These are phyloP conservation scores for Cataglyphis cursor DNA, from an alignment of 2,888 invertebrate genomes.

Conservation along the genomic window DNA sequence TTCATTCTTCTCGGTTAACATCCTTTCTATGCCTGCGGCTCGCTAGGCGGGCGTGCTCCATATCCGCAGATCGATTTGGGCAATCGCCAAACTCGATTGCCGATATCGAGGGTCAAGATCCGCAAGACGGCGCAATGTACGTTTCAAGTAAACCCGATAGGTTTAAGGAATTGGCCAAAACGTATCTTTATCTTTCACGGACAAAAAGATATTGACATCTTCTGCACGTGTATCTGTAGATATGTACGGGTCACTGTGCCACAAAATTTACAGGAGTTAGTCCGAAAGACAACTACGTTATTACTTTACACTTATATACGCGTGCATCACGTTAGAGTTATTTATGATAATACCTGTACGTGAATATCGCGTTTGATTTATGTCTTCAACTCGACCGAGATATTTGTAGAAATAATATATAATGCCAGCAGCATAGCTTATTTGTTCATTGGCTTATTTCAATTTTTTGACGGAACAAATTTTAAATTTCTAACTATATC, in stretches of 20 bases:
- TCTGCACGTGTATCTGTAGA: slow-evolving; percentile 15
- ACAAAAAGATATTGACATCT: background rate
- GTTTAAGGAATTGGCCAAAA: slow-evolving; percentile 55
- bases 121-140: slow-evolving; percentile 61
- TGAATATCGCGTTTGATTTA: slow-evolving; percentile 16
- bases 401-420: slow-evolving; percentile 10
- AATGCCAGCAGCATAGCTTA: background rate
- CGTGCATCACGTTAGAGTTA: slow-evolving; percentile 17
- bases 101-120: slow-evolving; percentile 74
- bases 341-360: slow-evolving; percentile 4
- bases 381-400: background rate
- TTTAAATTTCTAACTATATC: background rate
- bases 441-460: background rate
- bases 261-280: slow-evolving; percentile 24
- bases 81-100: slow-evolving; percentile 79
- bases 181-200: background rate
- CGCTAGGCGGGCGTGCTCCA: slow-evolving; percentile 62
- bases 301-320: background rate
- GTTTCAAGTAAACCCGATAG: slow-evolving; percentile 55
- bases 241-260: slow-evolving; percentile 10
- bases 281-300: slow-evolving; percentile 2
- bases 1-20: slow-evolving; percentile 65
- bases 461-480: background rate
- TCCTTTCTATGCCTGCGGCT: slow-evolving; percentile 61
- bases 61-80: slow-evolving; percentile 78